Conservation (phyloP, 2,888 invertebrate species). For the Celastrina argiolus region DNA sequence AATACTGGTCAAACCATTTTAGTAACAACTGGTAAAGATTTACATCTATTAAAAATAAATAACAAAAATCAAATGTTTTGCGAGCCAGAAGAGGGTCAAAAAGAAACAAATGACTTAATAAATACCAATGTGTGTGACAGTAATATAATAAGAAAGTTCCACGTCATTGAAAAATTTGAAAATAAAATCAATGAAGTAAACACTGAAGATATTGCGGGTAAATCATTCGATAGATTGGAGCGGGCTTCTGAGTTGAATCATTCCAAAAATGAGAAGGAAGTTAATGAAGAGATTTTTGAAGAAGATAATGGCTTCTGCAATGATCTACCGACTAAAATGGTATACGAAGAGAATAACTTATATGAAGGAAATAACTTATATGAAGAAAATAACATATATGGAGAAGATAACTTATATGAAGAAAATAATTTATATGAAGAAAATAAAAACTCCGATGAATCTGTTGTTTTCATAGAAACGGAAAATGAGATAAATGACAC, state of each 20-base stretch:
- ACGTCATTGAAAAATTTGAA: constrained; percentile 19
- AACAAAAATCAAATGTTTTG: constrained; percentile 35
- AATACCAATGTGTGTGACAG: neutral
- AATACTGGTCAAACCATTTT: neutral
- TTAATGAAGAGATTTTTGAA: neutral
- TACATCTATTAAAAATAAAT: constrained; percentile 4
- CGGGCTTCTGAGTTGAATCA: neutral
- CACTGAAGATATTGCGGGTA: neutral
- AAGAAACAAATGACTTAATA: constrained; percentile 1
- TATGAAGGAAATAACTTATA: neutral
- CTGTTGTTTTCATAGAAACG: neutral
- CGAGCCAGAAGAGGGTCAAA: constrained; percentile 31
- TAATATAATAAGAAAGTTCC: constrained; percentile 22
- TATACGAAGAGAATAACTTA: too few species aligned
- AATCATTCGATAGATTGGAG: neutral
- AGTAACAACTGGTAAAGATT: constrained; percentile 3
- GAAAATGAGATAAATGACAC: neutral
- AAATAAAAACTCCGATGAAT: neutral
- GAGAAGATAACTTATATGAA: too few species aligned
- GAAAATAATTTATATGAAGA: neutral
- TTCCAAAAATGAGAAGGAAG: neutral
- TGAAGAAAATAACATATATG: too few species aligned
- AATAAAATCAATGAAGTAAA: neutral
- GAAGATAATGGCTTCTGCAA: neutral
- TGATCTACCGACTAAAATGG: constrained; percentile 6